A percentile compares a stretch with the other conserved stretches of the same genome.
phyloP scores from a whole-genome alignment of 2,797 vertebrate genomes.

The Gambelia wislizenii region DNA sequence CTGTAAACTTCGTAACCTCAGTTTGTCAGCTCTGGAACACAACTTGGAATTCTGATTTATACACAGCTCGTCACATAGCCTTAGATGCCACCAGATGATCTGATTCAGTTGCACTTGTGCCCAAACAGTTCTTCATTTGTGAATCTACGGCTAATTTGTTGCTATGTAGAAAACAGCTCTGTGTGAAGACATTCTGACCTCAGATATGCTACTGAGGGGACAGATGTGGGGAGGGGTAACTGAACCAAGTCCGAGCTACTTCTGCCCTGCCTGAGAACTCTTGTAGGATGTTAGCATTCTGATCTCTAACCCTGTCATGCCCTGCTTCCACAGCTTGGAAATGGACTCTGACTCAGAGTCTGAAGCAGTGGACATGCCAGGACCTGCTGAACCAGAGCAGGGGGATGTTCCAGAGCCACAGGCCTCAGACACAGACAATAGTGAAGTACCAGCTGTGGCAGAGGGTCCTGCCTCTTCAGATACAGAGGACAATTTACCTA shows the following conservation, averaged over 20 bases:
- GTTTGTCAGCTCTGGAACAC: neutral
- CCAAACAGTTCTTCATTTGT: neutral
- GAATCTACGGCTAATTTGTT: neutral
- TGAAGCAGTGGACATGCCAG: no score
- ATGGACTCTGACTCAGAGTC: no score
- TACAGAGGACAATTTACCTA: no score
- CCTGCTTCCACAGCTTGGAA: no score
- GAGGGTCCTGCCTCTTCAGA: no score
- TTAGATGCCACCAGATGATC: neutral
- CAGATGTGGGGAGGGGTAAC: neutral
- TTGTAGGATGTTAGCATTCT: neutral
- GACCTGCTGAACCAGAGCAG: no score
- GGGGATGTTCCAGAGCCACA: no score
- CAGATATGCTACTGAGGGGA: neutral
- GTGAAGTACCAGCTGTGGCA: no score
- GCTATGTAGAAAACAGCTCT: neutral
- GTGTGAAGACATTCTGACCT: neutral
- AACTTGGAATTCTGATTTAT: neutral
- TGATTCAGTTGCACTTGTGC: neutral
- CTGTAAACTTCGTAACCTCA: neutral
- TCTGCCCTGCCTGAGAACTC: neutral
- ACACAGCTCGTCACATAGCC: neutral
- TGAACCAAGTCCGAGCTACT: neutral
- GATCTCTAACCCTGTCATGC: neutral
- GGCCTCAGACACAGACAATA: no score